Conservation (phyloP, 2,113 vertebrate genomes). For the Chlorodrepanis virens region DNA sequence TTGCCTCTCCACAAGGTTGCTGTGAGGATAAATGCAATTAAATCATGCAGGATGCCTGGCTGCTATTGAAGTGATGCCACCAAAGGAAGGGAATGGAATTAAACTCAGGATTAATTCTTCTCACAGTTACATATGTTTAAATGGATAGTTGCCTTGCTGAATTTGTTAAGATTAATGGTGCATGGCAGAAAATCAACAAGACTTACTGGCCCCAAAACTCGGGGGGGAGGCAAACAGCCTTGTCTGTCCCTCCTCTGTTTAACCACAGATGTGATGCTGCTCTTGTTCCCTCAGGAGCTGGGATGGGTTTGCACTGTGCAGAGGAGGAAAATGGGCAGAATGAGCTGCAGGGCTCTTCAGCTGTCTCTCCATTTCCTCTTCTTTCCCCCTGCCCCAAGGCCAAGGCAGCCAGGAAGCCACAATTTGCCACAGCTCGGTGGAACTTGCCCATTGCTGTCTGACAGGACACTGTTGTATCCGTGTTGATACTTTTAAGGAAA, state of each 20-base stretch:
- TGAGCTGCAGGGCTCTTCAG: neutral
- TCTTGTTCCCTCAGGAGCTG: neutral
- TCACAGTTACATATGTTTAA: neutral
- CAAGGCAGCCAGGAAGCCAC: neutral
- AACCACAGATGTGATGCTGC: neutral
- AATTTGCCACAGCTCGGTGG: neutral
- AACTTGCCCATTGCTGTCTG: neutral
- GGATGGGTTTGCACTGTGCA: neutral
- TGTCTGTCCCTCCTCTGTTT: neutral
- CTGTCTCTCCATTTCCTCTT: neutral
- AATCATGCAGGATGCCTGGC: neutral
- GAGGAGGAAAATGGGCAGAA: neutral
- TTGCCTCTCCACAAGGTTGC: neutral
- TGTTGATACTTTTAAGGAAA: neutral
- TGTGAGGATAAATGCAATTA: conserved; percentile 19
- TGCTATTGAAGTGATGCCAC: neutral
- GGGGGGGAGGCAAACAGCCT: neutral
- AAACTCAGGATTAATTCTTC: neutral
- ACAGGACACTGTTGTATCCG: neutral
- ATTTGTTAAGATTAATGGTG: neutral
- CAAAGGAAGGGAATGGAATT: neutral
- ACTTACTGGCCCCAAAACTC: neutral
- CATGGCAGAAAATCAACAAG: neutral
- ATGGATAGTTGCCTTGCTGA: neutral
- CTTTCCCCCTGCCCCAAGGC: neutral